Evolutionary conservation across 1,140 invertebrate species (phyloP), one percentile per base, ranked within the genome.

Genomic region (Ceratoteleas bidentatus): DNA sequence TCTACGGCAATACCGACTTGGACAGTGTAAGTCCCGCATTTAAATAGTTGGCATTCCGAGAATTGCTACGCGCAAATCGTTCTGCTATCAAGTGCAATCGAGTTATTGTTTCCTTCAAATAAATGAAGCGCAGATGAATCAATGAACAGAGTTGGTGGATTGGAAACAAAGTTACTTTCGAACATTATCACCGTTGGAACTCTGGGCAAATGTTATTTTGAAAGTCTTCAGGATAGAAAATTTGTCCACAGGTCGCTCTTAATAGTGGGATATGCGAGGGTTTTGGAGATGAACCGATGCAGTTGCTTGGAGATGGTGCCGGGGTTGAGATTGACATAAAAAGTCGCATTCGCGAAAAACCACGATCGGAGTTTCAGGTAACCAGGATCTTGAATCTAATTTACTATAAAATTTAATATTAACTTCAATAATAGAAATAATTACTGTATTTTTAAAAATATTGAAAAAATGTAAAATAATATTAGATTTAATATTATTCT

Each of bases 1-100:
- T 98, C 87, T 95, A 95, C 72, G 96, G 96, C 0, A 92, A 93
- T 38, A 94, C 95, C 0, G 96, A 97, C 86, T 91, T 98, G 68
- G 96, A 96, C 76, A 92, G 66, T 68, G 64, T 80, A 49, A 80
- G 69, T 73, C 64, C 0, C 16, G 54, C 53, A 57, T 34, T 24
- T 57, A 56, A 62, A 54, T 61, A 3, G 36, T 56, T 45, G 34
- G 3, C 47, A 47, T 61, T 61, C 13, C 13, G 6, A 14, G 40
- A n/a, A n/a, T n/a, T n/a, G n/a, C n/a, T n/a, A n/a, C n/a, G n/a
- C n/a, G n/a, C n/a, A n/a, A n/a, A n/a, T n/a, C n/a, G n/a, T n/a
- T n/a, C n/a, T n/a, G n/a, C n/a, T n/a, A n/a, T n/a, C 40, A 61
- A 36, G 34, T 36, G 9, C 4, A 36, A 36, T 36, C 34, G 34